Evolutionary conservation across 2,113 vertebrate species (phyloP).

Genomic region (Myrmecobius fasciatus): DNA sequence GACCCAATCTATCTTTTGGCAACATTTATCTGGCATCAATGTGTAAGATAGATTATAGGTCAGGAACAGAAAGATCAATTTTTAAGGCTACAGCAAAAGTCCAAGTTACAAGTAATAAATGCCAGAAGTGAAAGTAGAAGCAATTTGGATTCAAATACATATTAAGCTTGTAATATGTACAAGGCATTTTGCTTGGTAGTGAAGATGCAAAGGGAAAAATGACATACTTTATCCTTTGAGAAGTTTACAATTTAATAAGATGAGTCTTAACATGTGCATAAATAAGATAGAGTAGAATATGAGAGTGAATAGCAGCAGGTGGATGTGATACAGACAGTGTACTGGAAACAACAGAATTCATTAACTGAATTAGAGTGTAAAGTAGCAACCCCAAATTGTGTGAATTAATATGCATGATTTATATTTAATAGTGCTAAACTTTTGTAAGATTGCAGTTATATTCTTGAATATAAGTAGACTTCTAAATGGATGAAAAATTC

Average conservation of each 20-base stretch:
- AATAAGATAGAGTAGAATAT: background rate
- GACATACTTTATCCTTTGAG: background rate
- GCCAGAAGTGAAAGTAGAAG: background rate
- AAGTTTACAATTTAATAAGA: conserved; percentile 36
- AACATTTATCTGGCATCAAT: background rate
- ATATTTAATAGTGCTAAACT: conserved; percentile 10
- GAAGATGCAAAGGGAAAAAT: background rate
- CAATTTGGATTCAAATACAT: background rate
- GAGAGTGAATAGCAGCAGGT: background rate
- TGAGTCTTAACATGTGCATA: background rate
- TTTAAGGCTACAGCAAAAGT: background rate
- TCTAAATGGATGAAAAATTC: conserved; percentile 15
- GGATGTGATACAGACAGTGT: background rate
- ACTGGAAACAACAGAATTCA: background rate
- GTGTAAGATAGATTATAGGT: background rate
- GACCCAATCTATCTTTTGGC: background rate
- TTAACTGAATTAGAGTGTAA: background rate
- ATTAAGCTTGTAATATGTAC: background rate
- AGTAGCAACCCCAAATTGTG: background rate
- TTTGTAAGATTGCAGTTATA: background rate
- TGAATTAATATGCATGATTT: conserved; percentile 38
- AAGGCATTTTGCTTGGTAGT: background rate
- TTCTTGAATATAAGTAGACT: conserved; percentile 3
- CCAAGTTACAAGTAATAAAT: background rate
- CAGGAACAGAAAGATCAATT: background rate